phyloP scores from a whole-genome alignment of 2,113 vertebrate genomes.

The Thamnaconus septentrionalis region DNA sequence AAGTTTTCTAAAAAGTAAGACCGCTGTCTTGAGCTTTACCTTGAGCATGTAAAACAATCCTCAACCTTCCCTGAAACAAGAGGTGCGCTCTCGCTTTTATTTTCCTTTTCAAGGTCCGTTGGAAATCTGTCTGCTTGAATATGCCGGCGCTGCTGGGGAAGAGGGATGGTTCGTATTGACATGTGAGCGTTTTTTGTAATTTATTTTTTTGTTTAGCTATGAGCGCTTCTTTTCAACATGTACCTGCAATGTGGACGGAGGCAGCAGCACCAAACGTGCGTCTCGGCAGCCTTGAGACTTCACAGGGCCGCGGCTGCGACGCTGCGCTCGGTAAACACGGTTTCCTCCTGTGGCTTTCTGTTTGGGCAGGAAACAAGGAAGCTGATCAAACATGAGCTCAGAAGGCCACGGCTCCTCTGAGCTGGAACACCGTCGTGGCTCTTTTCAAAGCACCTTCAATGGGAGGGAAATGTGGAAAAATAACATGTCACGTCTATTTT shows the following conservation, averaged over 20 bases:
- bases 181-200: constrained; percentile 37
- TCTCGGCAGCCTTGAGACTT: constrained; percentile 71
- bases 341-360: constrained; percentile 66
- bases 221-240: constrained; percentile 42
- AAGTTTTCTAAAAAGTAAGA: constrained; percentile 4
- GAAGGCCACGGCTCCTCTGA: constrained; percentile 53
- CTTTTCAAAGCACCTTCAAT: constrained; percentile 38
- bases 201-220: constrained; percentile 43
- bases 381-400: constrained; percentile 66
- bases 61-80: constrained; percentile 40
- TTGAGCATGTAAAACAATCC: constrained; percentile 44
- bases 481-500: constrained; percentile 29
- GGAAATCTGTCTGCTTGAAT: constrained; percentile 64
- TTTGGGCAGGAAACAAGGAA: constrained; percentile 71
- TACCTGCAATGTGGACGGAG: constrained; percentile 60
- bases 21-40: constrained; percentile 19
- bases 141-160: constrained; percentile 22
- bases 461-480: constrained; percentile 31
- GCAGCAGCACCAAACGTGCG: constrained; percentile 60
- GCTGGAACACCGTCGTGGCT: constrained; percentile 30
- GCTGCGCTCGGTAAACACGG: constrained; percentile 61
- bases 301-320: constrained; percentile 52
- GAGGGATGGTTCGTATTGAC: constrained; percentile 55
- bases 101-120: constrained; percentile 63
- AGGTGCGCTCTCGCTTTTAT: constrained; percentile 61